Base-by-base conservation (phyloP, 1,140 invertebrate genomes). In the Patella vulgata region DNA sequence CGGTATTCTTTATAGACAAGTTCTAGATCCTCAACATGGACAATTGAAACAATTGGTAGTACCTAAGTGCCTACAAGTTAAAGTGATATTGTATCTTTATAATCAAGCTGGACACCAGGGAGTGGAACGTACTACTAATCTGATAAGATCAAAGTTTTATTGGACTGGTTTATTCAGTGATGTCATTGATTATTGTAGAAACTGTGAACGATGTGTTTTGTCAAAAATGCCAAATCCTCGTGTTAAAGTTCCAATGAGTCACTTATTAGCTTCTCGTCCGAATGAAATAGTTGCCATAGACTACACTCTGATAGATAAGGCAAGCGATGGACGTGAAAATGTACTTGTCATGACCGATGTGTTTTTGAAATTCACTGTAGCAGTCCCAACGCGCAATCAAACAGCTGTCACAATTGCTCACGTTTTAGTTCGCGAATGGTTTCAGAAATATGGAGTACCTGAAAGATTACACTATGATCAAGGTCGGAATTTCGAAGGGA, bases 221-320 rank as follows among this genome's bases (percentile, higher is more conserved):
- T 39, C 46, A 43, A 58, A 58, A 46, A 50, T 50, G 30, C 54
- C 50, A 14, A 19, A 48, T 9, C 56, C 59, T 28, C 57, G 21
- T 39, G 42, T 63, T 6, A 51, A 52, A 46, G 30, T 48, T 33
- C 31, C 55, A 11, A 61, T 71, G 28, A 23, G 43, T 14, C 42
- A 51, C 23, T 43, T 70, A 17, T n/a, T 55, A 44, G 68, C 64
- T 27, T 31, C 25, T 50, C 42, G 54, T 8, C 68, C 63, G 5
- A 39, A 59, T 14, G 59, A 67, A 39, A 59, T 63, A 42, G 14
- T 70, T 23, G 44, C 59, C 8, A n/a, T n/a, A n/a, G 68, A 70
- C 23, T 63, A 42, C 12, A 66, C 52, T 2, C 4, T 62, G 19
- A 30, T 63, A 2, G 55, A 63, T 27, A 54, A 44, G 36, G 28